phyloP scores from a whole-genome alignment of 2,113 vertebrate genomes.

The Sebastes fasciatus region DNA sequence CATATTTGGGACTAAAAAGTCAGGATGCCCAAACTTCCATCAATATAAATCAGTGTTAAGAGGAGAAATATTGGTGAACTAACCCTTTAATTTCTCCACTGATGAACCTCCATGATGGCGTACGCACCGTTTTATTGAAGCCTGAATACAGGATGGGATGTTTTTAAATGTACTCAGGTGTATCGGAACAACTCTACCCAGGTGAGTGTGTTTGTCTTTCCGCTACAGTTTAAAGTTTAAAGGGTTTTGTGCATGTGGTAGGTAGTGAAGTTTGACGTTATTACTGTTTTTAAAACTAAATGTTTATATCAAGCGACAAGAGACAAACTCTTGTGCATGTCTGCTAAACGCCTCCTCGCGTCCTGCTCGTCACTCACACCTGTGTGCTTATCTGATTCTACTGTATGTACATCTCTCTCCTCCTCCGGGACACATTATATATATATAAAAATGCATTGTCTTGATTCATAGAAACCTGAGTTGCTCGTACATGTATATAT shows the following conservation, averaged over 20 bases:
- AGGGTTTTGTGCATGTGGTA: slow-evolving; percentile 7
- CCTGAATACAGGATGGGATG: too few species aligned
- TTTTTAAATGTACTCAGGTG: not conserved
- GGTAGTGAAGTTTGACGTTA: not conserved
- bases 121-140: not conserved
- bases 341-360: not conserved
- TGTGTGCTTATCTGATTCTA: slow-evolving; percentile 35
- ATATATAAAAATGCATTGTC: slow-evolving; percentile 53
- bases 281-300: not conserved
- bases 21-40: not conserved
- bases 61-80: not conserved
- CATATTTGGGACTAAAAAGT: not conserved
- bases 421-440: not conserved
- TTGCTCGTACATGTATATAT: slow-evolving; percentile 44
- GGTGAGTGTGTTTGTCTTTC: not conserved
- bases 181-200: too few species aligned
- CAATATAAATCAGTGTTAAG: not conserved
- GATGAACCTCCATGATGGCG: not conserved
- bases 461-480: slow-evolving; percentile 79
- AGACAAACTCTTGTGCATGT: not conserved
- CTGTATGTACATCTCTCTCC: slow-evolving; percentile 1
- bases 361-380: not conserved
- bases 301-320: not conserved
- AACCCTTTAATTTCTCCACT: not conserved
- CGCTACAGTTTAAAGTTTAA: slow-evolving; percentile 34